Evolutionary conservation across 2,113 vertebrate genomes (phyloP).

Genomic region (Daboia siamensis): DNA sequence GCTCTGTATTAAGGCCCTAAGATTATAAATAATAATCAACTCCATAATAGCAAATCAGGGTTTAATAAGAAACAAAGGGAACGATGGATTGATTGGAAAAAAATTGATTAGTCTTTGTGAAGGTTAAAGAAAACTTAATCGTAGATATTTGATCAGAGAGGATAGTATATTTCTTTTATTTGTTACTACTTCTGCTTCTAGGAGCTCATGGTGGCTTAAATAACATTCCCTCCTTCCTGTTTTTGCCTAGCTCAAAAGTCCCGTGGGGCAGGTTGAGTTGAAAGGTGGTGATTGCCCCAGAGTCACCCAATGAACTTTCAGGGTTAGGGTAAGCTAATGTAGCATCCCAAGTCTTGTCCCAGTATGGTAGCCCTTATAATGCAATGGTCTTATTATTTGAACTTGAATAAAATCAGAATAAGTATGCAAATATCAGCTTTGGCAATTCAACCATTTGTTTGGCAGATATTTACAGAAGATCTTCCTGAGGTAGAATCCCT

Average conservation of each 20-base stretch:
- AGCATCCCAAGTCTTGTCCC: background rate
- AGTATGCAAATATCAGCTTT: background rate
- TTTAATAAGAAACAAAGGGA: background rate
- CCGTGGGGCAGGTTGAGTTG: background rate
- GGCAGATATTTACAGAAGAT: slow-evolving; percentile 97
- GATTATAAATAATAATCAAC: background rate
- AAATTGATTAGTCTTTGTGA: background rate
- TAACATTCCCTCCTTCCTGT: background rate
- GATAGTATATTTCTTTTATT: background rate
- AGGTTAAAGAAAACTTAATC: background rate
- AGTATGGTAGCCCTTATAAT: background rate
- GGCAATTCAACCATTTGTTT: slow-evolving; percentile 36
- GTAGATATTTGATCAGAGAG: background rate
- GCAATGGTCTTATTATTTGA: background rate
- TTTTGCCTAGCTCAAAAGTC: background rate
- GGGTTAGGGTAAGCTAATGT: background rate
- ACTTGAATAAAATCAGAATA: background rate
- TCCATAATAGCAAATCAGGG: background rate
- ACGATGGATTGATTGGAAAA: background rate
- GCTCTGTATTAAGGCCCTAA: background rate
- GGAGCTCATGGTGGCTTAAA: background rate
- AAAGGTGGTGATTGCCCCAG: background rate
- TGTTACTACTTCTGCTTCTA: background rate
- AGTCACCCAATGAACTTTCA: background rate
- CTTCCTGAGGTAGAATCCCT: slow-evolving; percentile 91